Base-by-base conservation (phyloP, 2,113 vertebrate species). In the Nesoenas mayeri region DNA sequence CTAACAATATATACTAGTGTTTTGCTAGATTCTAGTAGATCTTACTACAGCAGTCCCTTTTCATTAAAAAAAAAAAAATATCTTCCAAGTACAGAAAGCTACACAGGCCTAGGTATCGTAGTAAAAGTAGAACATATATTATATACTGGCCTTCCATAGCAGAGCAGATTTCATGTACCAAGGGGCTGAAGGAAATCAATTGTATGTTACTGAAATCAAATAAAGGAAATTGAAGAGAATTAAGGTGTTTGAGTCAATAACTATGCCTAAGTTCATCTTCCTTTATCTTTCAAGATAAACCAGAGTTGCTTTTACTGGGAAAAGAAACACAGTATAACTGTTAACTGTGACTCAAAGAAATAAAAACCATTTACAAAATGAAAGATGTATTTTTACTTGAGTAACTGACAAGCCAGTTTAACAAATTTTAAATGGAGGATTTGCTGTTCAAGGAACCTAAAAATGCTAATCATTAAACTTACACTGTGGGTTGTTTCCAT, bases 201-300 rank as follows among this genome's bases (percentile, higher is more conserved):
- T 60, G 7, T 11, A 17, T 51, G 28, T 26, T 57, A 67, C 26
- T 42, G 10, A 84, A 84, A 79, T 47, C 9, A 83, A 74, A 73
- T 57, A 56, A 62, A 73, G 73, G 2, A 74, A 73, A 67, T n/a
- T 50, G 6, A 57, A 58, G 42, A 53, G 14, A 57, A 64, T 28
- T 2, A 79, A 83, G 5, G 8, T 2, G 0, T 51, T 60, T 67
- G 34, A 57, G 20, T 65, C 3, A 2, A 32, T 38, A 61, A 42
- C 9, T n/a, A 14, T 42, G 12, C 17, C 13, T 83, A 74, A 69
- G 4, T 5, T 73, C 17, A 9, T 26, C 8, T 62, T 44, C 51
- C 28, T 65, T 85, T 65, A 57, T 25, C 42, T 57, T 65, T 48
- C 80, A 64, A 50, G 25, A 24, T 20, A 69, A 91, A 94, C 69